Percentiles rank a stretch among this genome's conserved stretches.
Evolutionary conservation across 2,797 vertebrate genomes (phyloP).

Genomic region (Diplodus sargus): DNA sequence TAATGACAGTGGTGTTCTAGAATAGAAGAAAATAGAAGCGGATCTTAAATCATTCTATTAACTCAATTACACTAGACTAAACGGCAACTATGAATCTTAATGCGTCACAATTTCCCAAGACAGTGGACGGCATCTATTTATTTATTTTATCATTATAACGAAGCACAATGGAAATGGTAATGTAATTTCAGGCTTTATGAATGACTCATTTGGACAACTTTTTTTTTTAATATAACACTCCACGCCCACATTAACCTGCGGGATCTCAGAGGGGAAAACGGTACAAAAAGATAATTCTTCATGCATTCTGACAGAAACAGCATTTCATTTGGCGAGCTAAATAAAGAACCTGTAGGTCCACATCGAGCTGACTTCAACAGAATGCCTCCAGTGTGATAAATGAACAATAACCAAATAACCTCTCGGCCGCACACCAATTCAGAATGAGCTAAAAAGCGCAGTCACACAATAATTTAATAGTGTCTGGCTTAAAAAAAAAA

Average conservation of each 20-base stretch:
- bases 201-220: conserved; percentile 8
- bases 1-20: conserved; percentile 13
- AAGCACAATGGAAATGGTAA: not conserved
- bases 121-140: not conserved
- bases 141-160: conserved; percentile 18
- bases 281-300: not conserved
- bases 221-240: not conserved
- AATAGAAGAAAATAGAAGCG: conserved; percentile 11
- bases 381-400: conserved; percentile 44
- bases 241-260: not conserved
- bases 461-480: conserved; percentile 22
- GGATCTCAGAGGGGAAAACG: conserved; percentile 10
- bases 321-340: conserved; percentile 36
- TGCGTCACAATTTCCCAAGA: conserved; percentile 7
- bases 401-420: conserved; percentile 52
- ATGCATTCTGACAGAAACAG: conserved; percentile 25
- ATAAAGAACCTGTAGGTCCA: conserved; percentile 34
- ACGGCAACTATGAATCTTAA: conserved; percentile 13
- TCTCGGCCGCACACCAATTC: conserved; percentile 3
- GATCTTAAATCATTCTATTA: conserved; percentile 2
- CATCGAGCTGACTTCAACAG: conserved; percentile 41
- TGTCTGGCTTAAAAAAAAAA: not conserved
- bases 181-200: not conserved
- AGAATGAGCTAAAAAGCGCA: conserved; percentile 11
- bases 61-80: conserved; percentile 16